These are phyloP conservation scores for Drosophila mimetica DNA, from an alignment of 2,888 invertebrate species.

Conservation along the genomic window DNA sequence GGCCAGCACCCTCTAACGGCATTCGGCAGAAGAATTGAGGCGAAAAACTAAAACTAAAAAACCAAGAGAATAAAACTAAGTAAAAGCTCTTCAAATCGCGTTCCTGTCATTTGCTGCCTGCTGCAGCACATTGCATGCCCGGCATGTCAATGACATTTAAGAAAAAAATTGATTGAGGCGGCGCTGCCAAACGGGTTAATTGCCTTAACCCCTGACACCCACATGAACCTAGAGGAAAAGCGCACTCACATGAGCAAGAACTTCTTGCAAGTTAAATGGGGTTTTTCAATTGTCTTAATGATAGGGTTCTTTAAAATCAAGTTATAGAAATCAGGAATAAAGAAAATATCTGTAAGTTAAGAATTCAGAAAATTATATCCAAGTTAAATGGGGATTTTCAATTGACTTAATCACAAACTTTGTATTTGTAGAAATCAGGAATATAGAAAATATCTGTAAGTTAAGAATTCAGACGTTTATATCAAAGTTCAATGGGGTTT, in stretches of 20 bases:
- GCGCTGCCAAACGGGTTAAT: slow-evolving; percentile 56
- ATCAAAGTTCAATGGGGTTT: too few species aligned
- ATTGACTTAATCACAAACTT: too few species aligned
- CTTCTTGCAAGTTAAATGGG: slow-evolving; percentile 1
- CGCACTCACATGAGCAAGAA: neutral
- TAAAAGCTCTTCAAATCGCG: slow-evolving; percentile 19
- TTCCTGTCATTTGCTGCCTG: slow-evolving; percentile 20
- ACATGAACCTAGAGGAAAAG: slow-evolving; percentile 9
- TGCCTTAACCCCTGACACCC: slow-evolving; percentile 62
- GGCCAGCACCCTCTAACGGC: slow-evolving; percentile 20
- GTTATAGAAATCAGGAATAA: too few species aligned
- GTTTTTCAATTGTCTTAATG: slow-evolving; percentile 7
- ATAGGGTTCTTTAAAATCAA: neutral
- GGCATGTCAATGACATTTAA: slow-evolving; percentile 39
- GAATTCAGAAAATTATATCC: too few species aligned
- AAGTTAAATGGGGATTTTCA: too few species aligned
- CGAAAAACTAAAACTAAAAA: slow-evolving; percentile 5
- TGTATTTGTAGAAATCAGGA: too few species aligned
- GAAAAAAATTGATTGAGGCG: slow-evolving; percentile 35
- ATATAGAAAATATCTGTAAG: too few species aligned
- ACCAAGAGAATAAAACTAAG: neutral
- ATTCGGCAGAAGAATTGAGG: slow-evolving; percentile 26
- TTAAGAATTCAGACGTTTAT: too few species aligned
- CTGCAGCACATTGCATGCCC: slow-evolving; percentile 28
- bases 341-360: too few species aligned